These are phyloP conservation scores for Semotilus atromaculatus DNA, from an alignment of 2,797 vertebrate species.

Conservation along the genomic window DNA sequence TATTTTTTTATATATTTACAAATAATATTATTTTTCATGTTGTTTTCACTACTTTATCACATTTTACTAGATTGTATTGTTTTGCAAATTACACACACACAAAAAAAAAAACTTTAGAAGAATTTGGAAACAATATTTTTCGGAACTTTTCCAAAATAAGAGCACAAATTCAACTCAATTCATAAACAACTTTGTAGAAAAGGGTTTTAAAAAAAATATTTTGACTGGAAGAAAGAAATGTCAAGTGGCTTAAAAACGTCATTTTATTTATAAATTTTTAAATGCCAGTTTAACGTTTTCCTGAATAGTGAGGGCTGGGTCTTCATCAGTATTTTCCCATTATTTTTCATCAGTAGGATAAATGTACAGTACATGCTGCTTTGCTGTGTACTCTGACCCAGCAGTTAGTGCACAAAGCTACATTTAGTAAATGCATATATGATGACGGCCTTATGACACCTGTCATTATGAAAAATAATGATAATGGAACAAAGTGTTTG, in stretches of 20 bases:
- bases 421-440: slow-evolving; percentile 37
- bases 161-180: not conserved
- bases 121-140: not conserved
- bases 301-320: not conserved
- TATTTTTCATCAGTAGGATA: not conserved
- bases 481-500: slow-evolving; percentile 20
- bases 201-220: not conserved
- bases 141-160: not conserved
- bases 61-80: not conserved
- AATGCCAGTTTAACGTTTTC: not conserved
- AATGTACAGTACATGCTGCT: slow-evolving; percentile 1
- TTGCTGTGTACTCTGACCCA: slow-evolving; percentile 17
- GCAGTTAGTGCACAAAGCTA: slow-evolving; percentile 31
- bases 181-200: not conserved
- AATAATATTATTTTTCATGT: not conserved
- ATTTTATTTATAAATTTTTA: not conserved
- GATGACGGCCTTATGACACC: slow-evolving; percentile 3
- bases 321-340: not conserved
- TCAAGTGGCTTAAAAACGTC: not conserved
- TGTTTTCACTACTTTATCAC: not conserved
- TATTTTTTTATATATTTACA: not conserved
- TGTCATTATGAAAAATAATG: slow-evolving; percentile 29
- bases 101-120: not conserved
- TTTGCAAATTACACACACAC: too few relatives aligned
- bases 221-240: not conserved